Base-by-base conservation (phyloP, 37 sponge, comb jelly and placozoan genomes). In the Aplysina aerophoba region DNA sequence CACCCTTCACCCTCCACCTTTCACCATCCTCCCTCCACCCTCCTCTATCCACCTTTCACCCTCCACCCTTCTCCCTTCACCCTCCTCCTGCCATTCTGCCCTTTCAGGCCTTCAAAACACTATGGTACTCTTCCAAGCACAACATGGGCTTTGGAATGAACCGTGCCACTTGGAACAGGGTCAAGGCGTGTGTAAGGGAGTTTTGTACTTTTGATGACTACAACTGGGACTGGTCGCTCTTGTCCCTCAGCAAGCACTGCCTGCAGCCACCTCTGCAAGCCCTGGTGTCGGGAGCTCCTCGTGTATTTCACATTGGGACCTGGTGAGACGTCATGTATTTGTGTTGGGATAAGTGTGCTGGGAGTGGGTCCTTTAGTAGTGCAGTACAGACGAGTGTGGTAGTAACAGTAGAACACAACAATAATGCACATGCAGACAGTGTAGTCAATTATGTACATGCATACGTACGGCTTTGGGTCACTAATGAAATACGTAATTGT, bases 81-180 rank as follows among this genome's bases (percentile, higher is more conserved):
- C 50, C 3, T 11, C 50, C 3, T 44, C 8, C 50, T 8, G 3
- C 50, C 8, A 44, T 8, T 8, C 50, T 11, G 8, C 50, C 8
- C 50, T 44, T 44, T 44, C 71, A 69, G 71, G 71, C 71, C 30
- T 69, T 30, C 34, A 35, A 30, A 30, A 69, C 71, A 69, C 1
- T 69, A 3, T 96, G 94, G 94, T 84, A 86, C 78, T 92, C 96
- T n/a, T 89, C 88, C 37, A 90, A 86, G 77, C 85, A 93, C 72
- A 96, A 96, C 85, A 93, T 96, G 96, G 96, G 92, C 41, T 93
- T 93, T 86, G 96, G 91, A 27, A 91, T 96, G 87, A 56, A 93
- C 58, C 57, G 96, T 59, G 11, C 58, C 14, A 85, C 87, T 24
- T 96, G 93, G 93, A 86, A 90, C 60, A 17, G 15, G 15, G 72